Percentiles rank a stretch among this genome's conserved stretches.
Conservation (phyloP, 1,140 invertebrate species). For the Microvelia longipes region DNA sequence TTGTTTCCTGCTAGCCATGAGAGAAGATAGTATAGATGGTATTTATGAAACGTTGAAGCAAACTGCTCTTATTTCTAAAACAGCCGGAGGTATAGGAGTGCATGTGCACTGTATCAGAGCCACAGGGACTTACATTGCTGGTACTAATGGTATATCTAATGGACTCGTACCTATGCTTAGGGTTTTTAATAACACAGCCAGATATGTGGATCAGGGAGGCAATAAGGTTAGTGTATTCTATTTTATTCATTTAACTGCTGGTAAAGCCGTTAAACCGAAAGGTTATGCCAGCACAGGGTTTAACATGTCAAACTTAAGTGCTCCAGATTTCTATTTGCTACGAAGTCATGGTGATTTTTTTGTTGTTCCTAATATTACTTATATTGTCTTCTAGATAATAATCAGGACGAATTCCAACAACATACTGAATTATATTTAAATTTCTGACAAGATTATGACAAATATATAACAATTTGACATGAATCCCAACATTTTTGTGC, state of each 20-base stretch:
- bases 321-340: too few relatives aligned
- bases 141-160: constrained; percentile 89
- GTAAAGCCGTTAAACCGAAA: not conserved
- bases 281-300: too few relatives aligned
- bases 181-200: constrained; percentile 90
- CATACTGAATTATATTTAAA: too few relatives aligned
- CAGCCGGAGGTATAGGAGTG: constrained; percentile 90
- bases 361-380: too few relatives aligned
- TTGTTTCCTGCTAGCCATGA: constrained; percentile 91
- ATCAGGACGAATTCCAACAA: too few relatives aligned
- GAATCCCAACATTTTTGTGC: too few relatives aligned
- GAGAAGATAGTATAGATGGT: constrained; percentile 94
- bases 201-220: constrained; percentile 96
- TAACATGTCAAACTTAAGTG: too few relatives aligned
- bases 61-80: constrained; percentile 93
- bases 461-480: too few relatives aligned
- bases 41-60: constrained; percentile 90
- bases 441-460: too few relatives aligned
- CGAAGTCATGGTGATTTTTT: too few relatives aligned
- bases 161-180: constrained; percentile 94
- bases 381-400: too few relatives aligned
- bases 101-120: constrained; percentile 93
- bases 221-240: constrained; percentile 51
- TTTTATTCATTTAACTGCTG: not conserved
- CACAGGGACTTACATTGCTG: constrained; percentile 78